These are phyloP conservation scores for Sceloporus tristichus DNA, from an alignment of 2,113 vertebrate species.

Conservation along the genomic window DNA sequence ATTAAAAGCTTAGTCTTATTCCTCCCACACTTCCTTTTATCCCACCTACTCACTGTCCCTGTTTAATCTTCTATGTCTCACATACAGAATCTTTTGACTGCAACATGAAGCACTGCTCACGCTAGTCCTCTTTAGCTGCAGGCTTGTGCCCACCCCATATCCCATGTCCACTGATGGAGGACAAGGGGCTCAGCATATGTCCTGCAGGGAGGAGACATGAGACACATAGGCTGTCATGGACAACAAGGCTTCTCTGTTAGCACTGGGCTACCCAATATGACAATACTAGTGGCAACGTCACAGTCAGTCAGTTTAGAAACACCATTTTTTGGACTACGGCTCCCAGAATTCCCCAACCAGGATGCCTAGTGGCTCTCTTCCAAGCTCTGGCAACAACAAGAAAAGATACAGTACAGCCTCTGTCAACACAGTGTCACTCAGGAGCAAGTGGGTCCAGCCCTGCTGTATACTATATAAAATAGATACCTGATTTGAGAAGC, in stretches of 20 bases:
- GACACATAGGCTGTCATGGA: rapidly evolving
- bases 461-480: background rate
- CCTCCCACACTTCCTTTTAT: constrained; percentile 4
- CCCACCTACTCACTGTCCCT: constrained; percentile 38
- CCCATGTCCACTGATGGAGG: background rate
- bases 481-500: background rate
- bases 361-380: background rate
- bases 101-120: background rate
- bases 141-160: background rate
- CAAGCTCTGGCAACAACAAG: too few species aligned
- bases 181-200: background rate
- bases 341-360: background rate
- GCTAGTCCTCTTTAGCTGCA: background rate
- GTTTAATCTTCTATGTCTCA: constrained; percentile 20
- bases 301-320: background rate
- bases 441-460: rapidly evolving
- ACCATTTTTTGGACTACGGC: background rate
- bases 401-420: too few species aligned
- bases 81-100: rapidly evolving
- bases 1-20: constrained; percentile 60
- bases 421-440: background rate
- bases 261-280: background rate
- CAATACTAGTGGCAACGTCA: too few species aligned
- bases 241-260: constrained; percentile 19
- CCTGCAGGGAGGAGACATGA: background rate